Base-by-base conservation (phyloP, 2,888 invertebrate species). In the Megamerina dolium region DNA sequence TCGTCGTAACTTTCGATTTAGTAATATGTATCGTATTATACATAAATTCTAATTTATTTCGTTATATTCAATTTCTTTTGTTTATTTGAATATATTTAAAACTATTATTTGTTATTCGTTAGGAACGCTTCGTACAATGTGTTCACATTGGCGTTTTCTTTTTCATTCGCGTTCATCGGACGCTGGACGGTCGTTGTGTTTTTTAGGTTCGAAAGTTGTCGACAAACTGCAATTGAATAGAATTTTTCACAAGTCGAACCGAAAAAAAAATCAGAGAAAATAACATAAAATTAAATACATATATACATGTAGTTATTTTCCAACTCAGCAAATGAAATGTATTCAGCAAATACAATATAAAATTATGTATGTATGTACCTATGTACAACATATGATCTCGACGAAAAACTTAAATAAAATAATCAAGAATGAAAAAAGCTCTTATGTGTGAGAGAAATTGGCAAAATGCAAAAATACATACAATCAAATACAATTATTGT, bases 181-280 rank as follows among this genome's bases (percentile, higher is more conserved):
- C n/a, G n/a, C n/a, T n/a, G n/a, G n/a, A n/a, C n/a, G n/a, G n/a
- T 13, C 29, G 21, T 20, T 13, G 4, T 29, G 14, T 38, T 39
- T 40, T 45, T 43, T 49, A 46, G 59, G 57, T 56, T 64, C 63
- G 64, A 64, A 64, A 64, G 64, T 61, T 54, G 60, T 56, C 66
- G 61, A 59, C 56, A 60, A 66, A 64, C 66, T 64, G 31, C 16
- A 3, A 26, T 26, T 26, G 12, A 26, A 26, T 26, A 12, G 12
- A 26, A 26, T 8, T 12, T 2, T 8, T 12, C 26, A 26, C 9
- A 26, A 26, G 26, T 26, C 10, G 10, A 10, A 2, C 26, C 2
- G 26, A 26, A 12, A 9, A 26, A 26, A 10, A 12, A 2, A 10
- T 26, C 9, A 26, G 26, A 26, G 12, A 12, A 9, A 26, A 26